phyloP scores from a whole-genome alignment of 2,113 vertebrate species.

The Pithys albifrons region DNA sequence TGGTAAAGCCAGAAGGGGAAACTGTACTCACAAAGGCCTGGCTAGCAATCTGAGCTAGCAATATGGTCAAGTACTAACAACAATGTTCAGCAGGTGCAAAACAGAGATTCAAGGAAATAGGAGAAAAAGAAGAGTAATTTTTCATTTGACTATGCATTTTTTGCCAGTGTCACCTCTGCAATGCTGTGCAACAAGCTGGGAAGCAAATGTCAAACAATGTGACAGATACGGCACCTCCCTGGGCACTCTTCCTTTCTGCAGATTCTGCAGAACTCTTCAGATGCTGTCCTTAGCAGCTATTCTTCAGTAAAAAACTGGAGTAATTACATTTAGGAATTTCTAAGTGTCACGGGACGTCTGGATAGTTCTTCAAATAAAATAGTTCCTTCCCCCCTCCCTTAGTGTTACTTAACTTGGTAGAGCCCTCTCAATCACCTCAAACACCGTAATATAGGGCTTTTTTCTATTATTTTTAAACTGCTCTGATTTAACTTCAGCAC shows the following conservation, averaged over 20 bases:
- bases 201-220: neutral
- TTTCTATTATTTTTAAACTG: neutral
- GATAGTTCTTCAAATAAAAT: neutral
- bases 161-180: neutral
- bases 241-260: neutral
- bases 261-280: neutral
- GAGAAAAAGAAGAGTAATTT: neutral
- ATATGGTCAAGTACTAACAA: neutral
- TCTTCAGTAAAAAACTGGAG: neutral
- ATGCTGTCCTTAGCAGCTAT: neutral
- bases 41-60: neutral
- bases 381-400: neutral
- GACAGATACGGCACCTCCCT: neutral
- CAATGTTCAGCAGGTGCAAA: neutral
- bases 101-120: neutral
- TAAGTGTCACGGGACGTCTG: neutral
- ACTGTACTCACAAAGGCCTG: neutral
- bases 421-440: neutral
- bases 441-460: rapidly evolving
- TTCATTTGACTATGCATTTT: neutral
- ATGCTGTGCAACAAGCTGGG: neutral
- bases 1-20: neutral
- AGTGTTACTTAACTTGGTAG: neutral
- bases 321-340: neutral
- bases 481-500: neutral